Conservation (phyloP, 1,140 invertebrate genomes). For the Achatina immaculata region DNA sequence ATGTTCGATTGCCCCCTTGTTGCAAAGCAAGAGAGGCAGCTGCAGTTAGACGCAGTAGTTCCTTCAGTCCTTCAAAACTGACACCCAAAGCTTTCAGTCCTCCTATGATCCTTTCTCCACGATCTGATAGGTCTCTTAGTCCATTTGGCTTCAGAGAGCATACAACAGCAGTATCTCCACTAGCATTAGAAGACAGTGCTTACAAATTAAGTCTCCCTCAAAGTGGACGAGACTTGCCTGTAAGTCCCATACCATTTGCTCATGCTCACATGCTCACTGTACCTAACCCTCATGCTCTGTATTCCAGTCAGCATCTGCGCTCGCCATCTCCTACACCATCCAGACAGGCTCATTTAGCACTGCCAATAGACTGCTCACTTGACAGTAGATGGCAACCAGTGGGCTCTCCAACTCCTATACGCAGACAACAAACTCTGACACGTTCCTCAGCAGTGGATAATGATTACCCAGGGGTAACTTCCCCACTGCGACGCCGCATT, state of each 20-base stretch:
- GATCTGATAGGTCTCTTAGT: conserved; percentile 25
- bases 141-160: conserved; percentile 26
- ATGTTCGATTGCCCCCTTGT: conserved; percentile 37
- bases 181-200: conserved; percentile 34
- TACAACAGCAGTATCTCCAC: conserved; percentile 25
- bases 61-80: conserved; percentile 32
- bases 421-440: conserved; percentile 29
- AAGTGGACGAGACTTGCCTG: background rate
- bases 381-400: conserved; percentile 6
- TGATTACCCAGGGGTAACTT: background rate
- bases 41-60: conserved; percentile 29
- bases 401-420: conserved; percentile 27
- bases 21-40: conserved; percentile 26
- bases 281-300: conserved; percentile 28
- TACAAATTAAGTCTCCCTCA: conserved; percentile 9
- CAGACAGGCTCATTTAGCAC: conserved; percentile 3
- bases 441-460: conserved; percentile 33
- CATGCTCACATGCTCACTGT: conserved; percentile 28
- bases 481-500: conserved; percentile 35
- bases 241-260: conserved; percentile 19
- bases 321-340: conserved; percentile 30
- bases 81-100: conserved; percentile 30
- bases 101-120: conserved; percentile 26
- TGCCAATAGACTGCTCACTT: background rate
- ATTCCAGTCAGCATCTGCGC: conserved; percentile 22